These are phyloP conservation scores for Phalloptychus januarius DNA, from an alignment of 2,797 vertebrate species.

Conservation along the genomic window DNA sequence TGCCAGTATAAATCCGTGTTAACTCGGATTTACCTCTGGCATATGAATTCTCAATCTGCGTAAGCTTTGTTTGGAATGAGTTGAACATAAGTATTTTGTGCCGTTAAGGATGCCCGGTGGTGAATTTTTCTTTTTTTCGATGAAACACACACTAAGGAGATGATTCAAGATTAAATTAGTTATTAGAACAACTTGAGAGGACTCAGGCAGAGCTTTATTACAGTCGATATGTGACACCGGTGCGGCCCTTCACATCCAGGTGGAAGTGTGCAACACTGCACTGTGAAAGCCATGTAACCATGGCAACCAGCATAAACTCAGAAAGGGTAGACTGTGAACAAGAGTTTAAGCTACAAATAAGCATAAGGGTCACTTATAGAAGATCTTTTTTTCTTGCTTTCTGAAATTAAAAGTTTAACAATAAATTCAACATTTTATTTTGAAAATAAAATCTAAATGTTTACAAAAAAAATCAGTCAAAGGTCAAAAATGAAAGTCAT, in stretches of 20 bases:
- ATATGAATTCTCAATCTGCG: constrained; percentile 85
- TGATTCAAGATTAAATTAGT: constrained; percentile 44
- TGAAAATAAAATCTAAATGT: neutral
- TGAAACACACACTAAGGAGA: constrained; percentile 49
- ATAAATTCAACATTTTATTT: neutral
- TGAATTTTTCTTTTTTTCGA: constrained; percentile 74
- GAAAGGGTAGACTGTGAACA: constrained; percentile 51
- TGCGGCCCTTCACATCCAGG: constrained; percentile 46
- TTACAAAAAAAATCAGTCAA: neutral
- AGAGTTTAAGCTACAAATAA: constrained; percentile 66
- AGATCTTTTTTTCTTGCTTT: neutral
- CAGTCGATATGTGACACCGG: constrained; percentile 42
- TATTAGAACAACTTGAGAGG: constrained; percentile 39
- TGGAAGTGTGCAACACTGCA: constrained; percentile 58
- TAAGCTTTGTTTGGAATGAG: constrained; percentile 87
- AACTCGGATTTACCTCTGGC: constrained; percentile 87
- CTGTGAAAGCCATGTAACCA: constrained; percentile 62
- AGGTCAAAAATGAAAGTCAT: neutral
- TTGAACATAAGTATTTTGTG: constrained; percentile 80
- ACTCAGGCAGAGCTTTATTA: constrained; percentile 43
- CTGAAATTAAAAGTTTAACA: neutral
- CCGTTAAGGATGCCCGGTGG: constrained; percentile 72
- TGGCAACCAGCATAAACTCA: constrained; percentile 63
- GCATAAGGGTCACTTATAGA: constrained; percentile 7
- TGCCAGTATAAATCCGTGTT: constrained; percentile 88